A percentile compares a stretch with the other conserved stretches of the same genome.
Evolutionary conservation across 2,888 invertebrate species (phyloP).

Genomic region (Latrodectus hesperus): DNA sequence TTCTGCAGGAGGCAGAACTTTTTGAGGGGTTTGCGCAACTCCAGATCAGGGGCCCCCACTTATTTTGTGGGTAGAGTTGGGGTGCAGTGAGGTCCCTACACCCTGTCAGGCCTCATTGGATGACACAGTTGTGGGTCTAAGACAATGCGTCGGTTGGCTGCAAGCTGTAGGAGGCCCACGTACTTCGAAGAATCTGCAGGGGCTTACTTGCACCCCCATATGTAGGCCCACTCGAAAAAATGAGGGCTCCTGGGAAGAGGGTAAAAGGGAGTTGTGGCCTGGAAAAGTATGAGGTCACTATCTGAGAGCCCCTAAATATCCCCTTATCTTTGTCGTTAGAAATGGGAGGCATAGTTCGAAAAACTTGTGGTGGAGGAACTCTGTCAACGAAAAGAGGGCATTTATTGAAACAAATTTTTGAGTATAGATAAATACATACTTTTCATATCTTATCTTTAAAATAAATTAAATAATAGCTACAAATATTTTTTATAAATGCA

Average conservation of each 20-base stretch:
- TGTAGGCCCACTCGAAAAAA: neutral
- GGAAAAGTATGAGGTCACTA: slow-evolving; percentile 43
- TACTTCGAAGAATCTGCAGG: neutral
- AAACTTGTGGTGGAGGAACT: too few species aligned
- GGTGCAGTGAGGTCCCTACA: slow-evolving; percentile 17
- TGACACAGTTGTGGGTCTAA: slow-evolving; percentile 20
- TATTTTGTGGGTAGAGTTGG: slow-evolving; percentile 12
- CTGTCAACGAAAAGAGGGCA: too few species aligned
- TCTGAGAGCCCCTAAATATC: neutral
- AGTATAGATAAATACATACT: too few species aligned
- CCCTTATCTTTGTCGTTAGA: neutral
- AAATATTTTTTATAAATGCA: too few species aligned
- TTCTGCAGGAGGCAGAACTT: slow-evolving; percentile 1
- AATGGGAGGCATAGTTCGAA: too few species aligned
- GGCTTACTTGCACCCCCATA: neutral
- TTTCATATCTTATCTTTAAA: too few species aligned
- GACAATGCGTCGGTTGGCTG: slow-evolving; percentile 7
- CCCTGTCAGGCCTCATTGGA: slow-evolving; percentile 25
- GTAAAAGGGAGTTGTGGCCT: slow-evolving; percentile 16
- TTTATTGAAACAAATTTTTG: too few species aligned
- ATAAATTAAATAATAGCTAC: too few species aligned
- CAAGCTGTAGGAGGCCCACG: neutral
- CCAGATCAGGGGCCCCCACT: slow-evolving; percentile 17
- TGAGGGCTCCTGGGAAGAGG: slow-evolving; percentile 4
- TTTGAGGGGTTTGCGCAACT: slow-evolving; percentile 13